Evolutionary conservation across 2,888 invertebrate species (phyloP), one percentile per base, ranked within the genome.

Genomic region (Pyralis farinalis): DNA sequence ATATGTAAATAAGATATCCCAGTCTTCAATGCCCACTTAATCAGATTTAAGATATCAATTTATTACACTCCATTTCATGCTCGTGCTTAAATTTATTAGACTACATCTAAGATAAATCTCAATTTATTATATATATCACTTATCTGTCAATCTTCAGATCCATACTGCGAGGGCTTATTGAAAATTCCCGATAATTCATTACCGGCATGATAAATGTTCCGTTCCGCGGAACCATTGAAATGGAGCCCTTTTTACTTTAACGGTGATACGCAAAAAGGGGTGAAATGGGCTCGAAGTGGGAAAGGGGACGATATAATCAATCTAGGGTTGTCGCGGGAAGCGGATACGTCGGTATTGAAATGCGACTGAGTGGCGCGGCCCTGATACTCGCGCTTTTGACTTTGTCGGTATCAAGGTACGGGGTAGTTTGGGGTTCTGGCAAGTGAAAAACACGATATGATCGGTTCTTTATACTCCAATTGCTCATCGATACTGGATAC

Each of bases 231-330:
- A 63, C 79, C 74, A 84, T 87, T 85, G 71, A 86, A 81, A 73
- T 61, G 67, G 73, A 63, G 71, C 78, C 82, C 85, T 82, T 85
- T 87, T 84, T 82, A 80, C 85, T 82, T 76, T 65, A 65, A 82
- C 76, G 73, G 83, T 86, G 85, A 86, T 85, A 85, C 78, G 84
- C 84, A 83, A 82, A 84, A 87, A 83, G 83, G 79, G 81, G 81
- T 75, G 72, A 71, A 71, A 77, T 55, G 72, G 75, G 64, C 63
- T 66, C 56, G 66, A 66, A 68, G 70, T 71, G 71, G 71, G 68
- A 66, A 71, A 73, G 69, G 79, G 80, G 71, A 79, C 79, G 84
- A 82, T 81, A 78, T 85, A 85, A 87, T 86, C 85, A 84, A 84
- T 81, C 78, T 66, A 69, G 71, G 73, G 75, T 62, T 78, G 83